Evolutionary conservation across 2,888 invertebrate species (phyloP).

Genomic region (Drosophila atroscutellata): DNA sequence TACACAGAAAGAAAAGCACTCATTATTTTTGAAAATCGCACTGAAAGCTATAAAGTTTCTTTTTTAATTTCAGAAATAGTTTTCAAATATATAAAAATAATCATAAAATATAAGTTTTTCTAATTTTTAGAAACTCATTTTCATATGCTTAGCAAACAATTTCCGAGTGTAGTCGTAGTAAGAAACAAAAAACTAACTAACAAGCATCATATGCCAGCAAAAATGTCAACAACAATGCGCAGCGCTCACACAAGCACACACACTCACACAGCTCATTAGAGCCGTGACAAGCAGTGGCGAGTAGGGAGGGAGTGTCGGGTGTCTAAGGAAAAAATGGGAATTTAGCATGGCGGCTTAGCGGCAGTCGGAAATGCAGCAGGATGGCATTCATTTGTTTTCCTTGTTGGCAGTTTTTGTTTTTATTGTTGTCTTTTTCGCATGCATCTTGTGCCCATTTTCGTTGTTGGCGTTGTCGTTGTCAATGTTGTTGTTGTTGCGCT

Average conservation of each 20-base stretch:
- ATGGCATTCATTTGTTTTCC: constrained; percentile 75
- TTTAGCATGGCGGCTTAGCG: constrained; percentile 76
- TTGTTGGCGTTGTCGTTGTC: constrained; percentile 11
- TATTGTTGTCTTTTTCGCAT: constrained; percentile 48
- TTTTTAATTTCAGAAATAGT: not conserved
- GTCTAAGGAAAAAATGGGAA: constrained; percentile 41
- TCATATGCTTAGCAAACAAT: not conserved
- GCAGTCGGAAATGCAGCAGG: constrained; percentile 75
- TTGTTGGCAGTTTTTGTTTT: constrained; percentile 40
- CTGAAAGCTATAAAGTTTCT: not conserved
- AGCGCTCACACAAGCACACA: constrained; percentile 25
- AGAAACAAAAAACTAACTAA: constrained; percentile 75
- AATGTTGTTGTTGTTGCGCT: constrained; percentile 51
- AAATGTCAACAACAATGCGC: constrained; percentile 79
- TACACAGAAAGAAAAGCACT: not conserved
- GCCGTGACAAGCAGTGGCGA: constrained; percentile 45
- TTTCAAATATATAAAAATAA: no score
- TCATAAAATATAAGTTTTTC: not conserved
- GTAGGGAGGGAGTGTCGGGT: not conserved
- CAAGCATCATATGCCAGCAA: constrained; percentile 80
- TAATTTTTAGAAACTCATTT: not conserved
- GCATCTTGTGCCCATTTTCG: constrained; percentile 53
- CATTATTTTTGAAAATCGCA: not conserved
- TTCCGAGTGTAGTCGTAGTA: constrained; percentile 25
- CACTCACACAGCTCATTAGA: constrained; percentile 73